Base-by-base conservation (phyloP, 1,140 invertebrate species). In the Musca vetustissima region DNA sequence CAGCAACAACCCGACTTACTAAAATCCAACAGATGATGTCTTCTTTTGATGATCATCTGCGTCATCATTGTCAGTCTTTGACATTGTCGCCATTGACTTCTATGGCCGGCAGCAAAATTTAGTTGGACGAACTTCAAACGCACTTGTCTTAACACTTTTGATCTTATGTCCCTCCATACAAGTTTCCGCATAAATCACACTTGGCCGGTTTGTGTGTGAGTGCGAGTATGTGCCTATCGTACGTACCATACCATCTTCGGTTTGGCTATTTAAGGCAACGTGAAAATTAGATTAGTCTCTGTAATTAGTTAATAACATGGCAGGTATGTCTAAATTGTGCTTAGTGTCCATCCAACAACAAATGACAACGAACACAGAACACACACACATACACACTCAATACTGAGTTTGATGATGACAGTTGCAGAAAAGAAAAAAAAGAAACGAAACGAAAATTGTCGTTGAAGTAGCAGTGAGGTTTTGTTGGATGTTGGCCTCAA, bases 281-380 rank as follows among this genome's bases (percentile, higher is more conserved):
- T 72, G 25, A 69, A 72, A 72, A 70, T 72, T 80, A 80, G 78
- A 80, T 80, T 80, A 80, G 78, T 78, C 76, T 74, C 75, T 76
- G 78, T 80, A 80, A 80, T 80, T 80, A 80, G 78, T 80, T 80
- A 80, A 80, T 80, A 80, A 80, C 78, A 80, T 79, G 78, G 78
- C 78, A 78, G 78, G 77, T 75, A 76, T 79, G 78, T 77, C 76
- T 79, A 80, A 80, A 80, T 77, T 76, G 76, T 74, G 73, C 47
- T 43, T 43, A 43, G 36, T 43, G 50, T 57, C n/a, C 55, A 61
- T 72, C 74, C 72, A 70, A 53, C 64, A 49, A 36, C 36, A 65
- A 48, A 65, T 65, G 48, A 65, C 43, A 65, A 24, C 14, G 28
- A 19, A 50, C 50, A 64, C 48, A 64, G 21, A 21, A 17, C 48